A percentile compares a stretch with the other conserved stretches of the same genome.
Conservation (phyloP, 1,140 invertebrate species). For the Megalopta genalis region DNA sequence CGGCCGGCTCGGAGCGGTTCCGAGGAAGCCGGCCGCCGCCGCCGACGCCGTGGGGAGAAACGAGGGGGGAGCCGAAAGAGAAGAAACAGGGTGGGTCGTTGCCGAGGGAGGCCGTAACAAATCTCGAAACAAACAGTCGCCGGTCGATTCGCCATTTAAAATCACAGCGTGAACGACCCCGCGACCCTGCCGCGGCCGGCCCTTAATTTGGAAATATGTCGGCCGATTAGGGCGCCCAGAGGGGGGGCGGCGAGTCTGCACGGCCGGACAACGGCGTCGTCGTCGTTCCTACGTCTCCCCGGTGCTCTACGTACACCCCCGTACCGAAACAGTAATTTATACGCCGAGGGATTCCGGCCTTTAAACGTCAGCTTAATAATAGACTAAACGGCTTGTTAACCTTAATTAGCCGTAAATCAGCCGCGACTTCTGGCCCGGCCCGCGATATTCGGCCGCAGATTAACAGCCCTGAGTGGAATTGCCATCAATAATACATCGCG, state of each 20-base stretch:
- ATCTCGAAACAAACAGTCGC: slow-evolving; percentile 69
- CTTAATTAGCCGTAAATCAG: slow-evolving; percentile 76
- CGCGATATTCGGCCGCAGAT: slow-evolving; percentile 50
- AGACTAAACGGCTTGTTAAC: slow-evolving; percentile 76
- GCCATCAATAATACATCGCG: slow-evolving; percentile 62
- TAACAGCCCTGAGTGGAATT: slow-evolving; percentile 61
- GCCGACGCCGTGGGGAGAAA: too few species aligned
- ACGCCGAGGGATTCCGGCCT: slow-evolving; percentile 60
- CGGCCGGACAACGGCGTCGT: slow-evolving; percentile 24
- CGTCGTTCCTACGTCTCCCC: not conserved
- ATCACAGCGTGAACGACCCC: slow-evolving; percentile 68
- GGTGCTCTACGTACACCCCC: too few species aligned
- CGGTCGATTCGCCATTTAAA: slow-evolving; percentile 68
- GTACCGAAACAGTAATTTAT: slow-evolving; percentile 64
- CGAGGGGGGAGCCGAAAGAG: too few species aligned
- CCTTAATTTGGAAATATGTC: slow-evolving; percentile 73
- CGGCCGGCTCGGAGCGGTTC: not conserved
- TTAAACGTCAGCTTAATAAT: slow-evolving; percentile 73
- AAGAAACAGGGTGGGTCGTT: not conserved
- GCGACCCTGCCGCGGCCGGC: slow-evolving; percentile 51
- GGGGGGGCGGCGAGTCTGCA: slow-evolving; percentile 48
- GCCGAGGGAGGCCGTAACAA: slow-evolving; percentile 61
- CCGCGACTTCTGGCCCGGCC: slow-evolving; percentile 23
- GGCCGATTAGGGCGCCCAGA: slow-evolving; percentile 68
- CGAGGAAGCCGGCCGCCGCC: too few species aligned